Conservation (phyloP, 2,113 vertebrate species). For the Thryonomys swinderianus region DNA sequence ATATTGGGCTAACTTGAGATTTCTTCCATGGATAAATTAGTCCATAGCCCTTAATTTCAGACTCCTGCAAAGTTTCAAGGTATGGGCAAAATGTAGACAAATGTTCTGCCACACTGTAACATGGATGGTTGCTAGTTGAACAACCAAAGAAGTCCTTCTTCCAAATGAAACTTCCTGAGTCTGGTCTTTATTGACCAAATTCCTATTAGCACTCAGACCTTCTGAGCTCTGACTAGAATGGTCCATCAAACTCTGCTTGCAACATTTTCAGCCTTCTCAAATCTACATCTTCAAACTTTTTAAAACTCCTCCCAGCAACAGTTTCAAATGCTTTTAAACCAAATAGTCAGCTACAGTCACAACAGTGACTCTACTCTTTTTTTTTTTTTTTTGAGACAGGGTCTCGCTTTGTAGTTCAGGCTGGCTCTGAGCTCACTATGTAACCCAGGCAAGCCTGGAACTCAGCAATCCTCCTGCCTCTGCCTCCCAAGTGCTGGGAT, state of each 20-base stretch:
- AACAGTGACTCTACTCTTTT: not conserved
- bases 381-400: too few relatives aligned
- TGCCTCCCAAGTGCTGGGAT: too few relatives aligned
- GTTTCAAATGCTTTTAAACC: not conserved
- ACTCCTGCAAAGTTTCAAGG: not conserved
- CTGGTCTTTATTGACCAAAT: not conserved
- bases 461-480: too few relatives aligned
- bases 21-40: not conserved
- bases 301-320: not conserved
- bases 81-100: not conserved
- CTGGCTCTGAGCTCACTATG: too few relatives aligned
- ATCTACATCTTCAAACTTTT: not conserved
- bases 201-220: not conserved
- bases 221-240: not conserved
- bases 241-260: not conserved
- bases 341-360: not conserved
- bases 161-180: not conserved
- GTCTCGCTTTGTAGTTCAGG: too few relatives aligned
- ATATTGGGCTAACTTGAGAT: not conserved
- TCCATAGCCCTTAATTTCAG: not conserved
- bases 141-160: not conserved
- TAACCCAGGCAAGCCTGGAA: too few relatives aligned
- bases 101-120: not conserved
- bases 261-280: not conserved
- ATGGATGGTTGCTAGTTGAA: not conserved